Evolutionary conservation across 2,113 vertebrate species (phyloP).

Genomic region (Oncorhynchus clarkii): DNA sequence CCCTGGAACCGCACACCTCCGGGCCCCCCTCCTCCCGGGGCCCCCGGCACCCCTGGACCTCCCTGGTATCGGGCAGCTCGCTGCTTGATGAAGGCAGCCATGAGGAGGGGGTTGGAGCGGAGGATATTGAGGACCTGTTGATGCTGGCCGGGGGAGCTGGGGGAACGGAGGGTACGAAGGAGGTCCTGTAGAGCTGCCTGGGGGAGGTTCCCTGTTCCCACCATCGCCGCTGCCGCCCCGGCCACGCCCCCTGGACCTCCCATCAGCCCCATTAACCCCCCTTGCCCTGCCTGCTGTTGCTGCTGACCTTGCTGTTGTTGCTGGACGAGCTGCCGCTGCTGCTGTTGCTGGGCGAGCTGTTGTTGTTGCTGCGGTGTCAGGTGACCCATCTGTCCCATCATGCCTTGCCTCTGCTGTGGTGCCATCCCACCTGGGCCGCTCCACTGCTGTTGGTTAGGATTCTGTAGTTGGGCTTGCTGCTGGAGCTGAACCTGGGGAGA

Average conservation of each 20-base stretch:
- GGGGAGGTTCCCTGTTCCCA: conserved; percentile 71
- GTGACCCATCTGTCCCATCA: conserved; percentile 85
- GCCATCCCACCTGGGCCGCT: conserved; percentile 61
- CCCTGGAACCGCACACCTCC: conserved; percentile 80
- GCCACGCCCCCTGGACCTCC: conserved; percentile 40
- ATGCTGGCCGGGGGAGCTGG: conserved; percentile 82
- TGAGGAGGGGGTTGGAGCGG: conserved; percentile 93
- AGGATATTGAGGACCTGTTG: conserved; percentile 93
- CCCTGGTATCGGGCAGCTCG: conserved; percentile 87
- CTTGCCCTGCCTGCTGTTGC: conserved; percentile 60
- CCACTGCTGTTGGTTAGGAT: conserved; percentile 74
- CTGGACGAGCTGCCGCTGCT: conserved; percentile 42
- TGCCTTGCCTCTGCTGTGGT: conserved; percentile 76
- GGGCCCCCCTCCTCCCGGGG: conserved; percentile 49
- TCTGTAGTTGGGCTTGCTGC: conserved; percentile 73
- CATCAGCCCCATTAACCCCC: conserved; percentile 75
- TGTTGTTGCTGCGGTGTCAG: conserved; percentile 76
- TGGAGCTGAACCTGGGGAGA: conserved; percentile 74
- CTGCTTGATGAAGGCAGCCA: conserved; percentile 97
- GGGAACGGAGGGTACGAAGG: conserved; percentile 72
- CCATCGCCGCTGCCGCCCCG: conserved; percentile 48
- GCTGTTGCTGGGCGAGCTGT: conserved; percentile 58
- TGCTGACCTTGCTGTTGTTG: conserved; percentile 63
- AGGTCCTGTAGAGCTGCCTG: conserved; percentile 80
- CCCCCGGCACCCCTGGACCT: conserved; percentile 60